Base-by-base conservation (phyloP, 1,140 invertebrate genomes). In the Heliothis virescens region DNA sequence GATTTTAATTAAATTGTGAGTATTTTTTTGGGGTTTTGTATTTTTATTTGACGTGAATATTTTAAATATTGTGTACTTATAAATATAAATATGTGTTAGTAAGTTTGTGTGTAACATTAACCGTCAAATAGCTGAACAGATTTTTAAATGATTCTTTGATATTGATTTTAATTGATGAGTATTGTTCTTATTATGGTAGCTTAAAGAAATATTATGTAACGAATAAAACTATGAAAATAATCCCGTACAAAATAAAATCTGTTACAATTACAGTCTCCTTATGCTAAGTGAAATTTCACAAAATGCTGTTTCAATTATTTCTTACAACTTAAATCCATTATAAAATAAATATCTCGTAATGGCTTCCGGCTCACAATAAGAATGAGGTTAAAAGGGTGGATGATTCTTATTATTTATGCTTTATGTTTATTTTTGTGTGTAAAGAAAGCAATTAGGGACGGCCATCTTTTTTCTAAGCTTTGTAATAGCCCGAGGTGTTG, bases 281-380 rank as follows among this genome's bases (percentile, higher is more conserved):
- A 16, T 18, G 41, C 47, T 9, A 48, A 21, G 5, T 3, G 13
- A 21, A 67, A 67, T 67, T 48, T 5, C 21, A 67, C 11, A 67
- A 67, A 67, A 18, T 18, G 16, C 12, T 48, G 12, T 41, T 41
- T 41, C 7, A 7, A 41, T 48, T 47, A 18, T 67, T 50, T 48
- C 41, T 48, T 67, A 67, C 63, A 67, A 21, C 63, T 67, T 1
- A 67, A 67, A 1, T 67, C 63, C 63, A 67, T 67, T 67, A 67
- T 3, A 67, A 1, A 67, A 48, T 3, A 16, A 67, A 48, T 3
- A 16, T 10, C 18, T 41, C 47, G 16, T 67, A 67, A 67, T 48
- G 63, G 48, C 63, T 67, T 67, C 63, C 63, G 63, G 18, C 63
- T 16, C 16, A 67, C 41, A 21, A 67, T 67, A 21, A 67, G 16